Percentiles rank a stretch among this genome's conserved stretches.
Conservation (phyloP, 1,140 invertebrate species). For the Apis cerana region DNA sequence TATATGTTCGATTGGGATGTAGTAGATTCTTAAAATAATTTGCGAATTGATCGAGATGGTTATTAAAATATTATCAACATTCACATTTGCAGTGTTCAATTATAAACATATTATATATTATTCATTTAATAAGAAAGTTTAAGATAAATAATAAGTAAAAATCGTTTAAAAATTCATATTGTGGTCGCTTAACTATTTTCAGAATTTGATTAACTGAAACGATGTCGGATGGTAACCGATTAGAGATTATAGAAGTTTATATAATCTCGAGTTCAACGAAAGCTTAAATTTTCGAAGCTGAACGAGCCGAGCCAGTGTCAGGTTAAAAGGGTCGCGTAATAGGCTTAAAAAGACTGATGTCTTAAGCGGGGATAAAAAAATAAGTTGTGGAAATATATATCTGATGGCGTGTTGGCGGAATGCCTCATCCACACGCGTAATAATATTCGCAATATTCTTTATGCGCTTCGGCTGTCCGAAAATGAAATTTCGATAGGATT, state of each 20-base stretch:
- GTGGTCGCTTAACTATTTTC: background rate
- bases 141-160: too few species aligned
- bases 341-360: constrained; percentile 63
- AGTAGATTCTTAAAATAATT: too few species aligned
- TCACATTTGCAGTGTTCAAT: too few species aligned
- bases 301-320: background rate
- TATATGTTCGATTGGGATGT: too few species aligned
- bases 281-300: background rate
- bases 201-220: background rate
- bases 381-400: constrained; percentile 63
- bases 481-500: constrained; percentile 50
- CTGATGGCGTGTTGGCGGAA: constrained; percentile 29
- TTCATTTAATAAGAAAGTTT: too few species aligned
- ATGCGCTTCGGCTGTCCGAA: constrained; percentile 42
- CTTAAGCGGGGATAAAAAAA: constrained; percentile 55
- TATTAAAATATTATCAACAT: too few species aligned
- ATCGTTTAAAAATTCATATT: background rate
- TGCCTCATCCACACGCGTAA: constrained; percentile 14
- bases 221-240: background rate
- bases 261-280: constrained; percentile 9
- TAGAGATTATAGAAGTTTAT: constrained; percentile 25
- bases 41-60: too few species aligned
- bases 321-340: constrained; percentile 57
- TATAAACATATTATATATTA: too few species aligned
- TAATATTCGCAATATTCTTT: constrained; percentile 39